phyloP scores from a whole-genome alignment of 2,113 vertebrate species.

The Ornithorhynchus anatinus region DNA sequence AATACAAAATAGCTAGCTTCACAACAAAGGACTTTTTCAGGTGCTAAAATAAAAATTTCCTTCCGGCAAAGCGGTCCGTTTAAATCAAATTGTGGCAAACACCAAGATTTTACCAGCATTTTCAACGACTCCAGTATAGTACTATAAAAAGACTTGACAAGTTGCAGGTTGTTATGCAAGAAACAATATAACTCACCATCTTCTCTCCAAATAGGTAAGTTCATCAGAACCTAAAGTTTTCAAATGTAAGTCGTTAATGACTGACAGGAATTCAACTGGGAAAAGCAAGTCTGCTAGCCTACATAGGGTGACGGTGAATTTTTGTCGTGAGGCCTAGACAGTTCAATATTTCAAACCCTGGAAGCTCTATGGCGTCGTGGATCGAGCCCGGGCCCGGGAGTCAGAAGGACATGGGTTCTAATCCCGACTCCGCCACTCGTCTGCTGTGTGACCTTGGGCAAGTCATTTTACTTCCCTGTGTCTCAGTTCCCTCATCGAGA shows the following conservation, averaged over 20 bases:
- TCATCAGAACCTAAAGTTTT: slow-evolving; percentile 24
- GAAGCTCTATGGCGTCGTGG: too few species aligned
- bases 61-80: slow-evolving; percentile 33
- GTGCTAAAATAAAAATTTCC: slow-evolving; percentile 29
- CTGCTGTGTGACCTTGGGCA: too few species aligned
- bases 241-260: slow-evolving; percentile 12
- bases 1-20: slow-evolving; percentile 49
- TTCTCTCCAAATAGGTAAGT: slow-evolving; percentile 33
- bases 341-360: slow-evolving; percentile 24
- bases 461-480: too few species aligned
- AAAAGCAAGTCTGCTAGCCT: slow-evolving; percentile 9
- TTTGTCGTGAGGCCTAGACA: slow-evolving; percentile 13
- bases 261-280: slow-evolving; percentile 19
- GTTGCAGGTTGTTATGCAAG: slow-evolving; percentile 44
- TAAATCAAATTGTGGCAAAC: slow-evolving; percentile 38
- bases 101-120: slow-evolving; percentile 42
- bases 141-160: slow-evolving; percentile 36
- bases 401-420: too few species aligned
- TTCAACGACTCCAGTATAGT: slow-evolving; percentile 37
- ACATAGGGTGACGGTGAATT: slow-evolving; percentile 19
- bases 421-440: too few species aligned
- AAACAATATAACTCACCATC: slow-evolving; percentile 39
- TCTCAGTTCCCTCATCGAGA: too few species aligned
- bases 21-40: slow-evolving; percentile 31
- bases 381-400: too few species aligned